These are phyloP conservation scores for Phylloscopus whistleri DNA, from an alignment of 2,113 vertebrate genomes.

Conservation along the genomic window DNA sequence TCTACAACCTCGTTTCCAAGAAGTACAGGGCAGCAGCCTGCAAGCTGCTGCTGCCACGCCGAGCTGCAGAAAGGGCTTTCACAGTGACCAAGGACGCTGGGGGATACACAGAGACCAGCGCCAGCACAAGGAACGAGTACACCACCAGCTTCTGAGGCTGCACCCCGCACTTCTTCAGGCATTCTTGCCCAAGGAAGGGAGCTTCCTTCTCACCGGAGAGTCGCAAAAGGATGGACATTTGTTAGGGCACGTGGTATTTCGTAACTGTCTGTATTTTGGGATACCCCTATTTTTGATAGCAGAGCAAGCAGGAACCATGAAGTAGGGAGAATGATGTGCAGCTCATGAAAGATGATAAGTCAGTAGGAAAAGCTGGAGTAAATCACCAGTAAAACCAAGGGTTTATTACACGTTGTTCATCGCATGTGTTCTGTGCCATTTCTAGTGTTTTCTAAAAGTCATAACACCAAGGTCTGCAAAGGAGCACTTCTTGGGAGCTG, in stretches of 20 bases:
- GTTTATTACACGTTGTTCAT: neutral
- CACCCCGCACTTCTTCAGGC: accelerated
- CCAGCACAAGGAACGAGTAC: conserved; percentile 34
- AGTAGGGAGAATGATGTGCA: neutral
- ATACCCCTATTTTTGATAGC: neutral
- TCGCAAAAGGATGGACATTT: neutral
- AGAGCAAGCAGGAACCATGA: neutral
- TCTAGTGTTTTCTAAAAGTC: neutral
- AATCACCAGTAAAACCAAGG: neutral
- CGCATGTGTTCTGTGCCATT: neutral
- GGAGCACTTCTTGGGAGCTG: neutral
- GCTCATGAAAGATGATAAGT: accelerated
- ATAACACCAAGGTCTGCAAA: neutral
- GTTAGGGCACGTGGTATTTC: neutral
- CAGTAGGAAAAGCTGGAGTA: neutral
- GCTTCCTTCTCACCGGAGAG: neutral
- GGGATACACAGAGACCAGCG: conserved; percentile 67
- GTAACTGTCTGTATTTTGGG: neutral
- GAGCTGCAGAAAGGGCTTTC: conserved; percentile 51
- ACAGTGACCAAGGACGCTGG: neutral
- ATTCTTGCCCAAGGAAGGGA: neutral
- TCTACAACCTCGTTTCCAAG: conserved; percentile 87
- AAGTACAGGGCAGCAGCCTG: conserved; percentile 81
- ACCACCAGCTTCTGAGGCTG: neutral
- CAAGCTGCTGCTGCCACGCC: conserved; percentile 72